Evolutionary conservation across 2,888 invertebrate genomes (phyloP), one percentile per base, ranked within the genome.

Genomic region (Allophyes oxyacanthae): DNA sequence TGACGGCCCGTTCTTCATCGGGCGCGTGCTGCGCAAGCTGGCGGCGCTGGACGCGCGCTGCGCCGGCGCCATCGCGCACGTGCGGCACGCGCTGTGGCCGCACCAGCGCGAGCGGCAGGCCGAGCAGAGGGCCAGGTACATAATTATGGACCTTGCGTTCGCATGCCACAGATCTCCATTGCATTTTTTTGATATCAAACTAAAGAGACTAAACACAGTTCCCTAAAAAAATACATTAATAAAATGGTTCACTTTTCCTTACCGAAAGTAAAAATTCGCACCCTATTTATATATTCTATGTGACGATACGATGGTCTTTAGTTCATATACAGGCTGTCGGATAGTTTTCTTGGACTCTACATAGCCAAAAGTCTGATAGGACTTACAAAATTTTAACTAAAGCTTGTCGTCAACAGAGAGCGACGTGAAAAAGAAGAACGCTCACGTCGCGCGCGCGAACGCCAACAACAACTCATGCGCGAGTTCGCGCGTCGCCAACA

Each of bases 401-500:
- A 20, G 20, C 20, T 20, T 3, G 1, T 26, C 6, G 2, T 7
- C 4, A 0, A 37, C 72, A 90, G 95, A 49, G 97, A 97, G 78
- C 95, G 95, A 3, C 94, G 95, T 53, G 98, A 98, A 80, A 95
- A 97, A 67, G 98, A 98, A 77, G 98, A 98, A 81, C 95, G 97
- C n/a, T 95, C 97, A 26, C 95, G 96, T 28, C 95, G 96, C 67
- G 98, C 98, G 0, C 97, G 97, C 75, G 99, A 99, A 79, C 95
- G 99, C 0, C 99, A 99, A 83, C 96, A 97, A 80, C 97, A 98
- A 84, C 90, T 99, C 72, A 98, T 99, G 97, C 97, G 97, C 30
- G 98, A 99, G 84, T 98, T 99, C 93, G 98, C 98, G 7, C 96
- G 96, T 32, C 96, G 97, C 75, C 99, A 99, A 87, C 97, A 97